These are phyloP conservation scores for Passer domesticus DNA, from an alignment of 2,113 vertebrate species.

Conservation along the genomic window DNA sequence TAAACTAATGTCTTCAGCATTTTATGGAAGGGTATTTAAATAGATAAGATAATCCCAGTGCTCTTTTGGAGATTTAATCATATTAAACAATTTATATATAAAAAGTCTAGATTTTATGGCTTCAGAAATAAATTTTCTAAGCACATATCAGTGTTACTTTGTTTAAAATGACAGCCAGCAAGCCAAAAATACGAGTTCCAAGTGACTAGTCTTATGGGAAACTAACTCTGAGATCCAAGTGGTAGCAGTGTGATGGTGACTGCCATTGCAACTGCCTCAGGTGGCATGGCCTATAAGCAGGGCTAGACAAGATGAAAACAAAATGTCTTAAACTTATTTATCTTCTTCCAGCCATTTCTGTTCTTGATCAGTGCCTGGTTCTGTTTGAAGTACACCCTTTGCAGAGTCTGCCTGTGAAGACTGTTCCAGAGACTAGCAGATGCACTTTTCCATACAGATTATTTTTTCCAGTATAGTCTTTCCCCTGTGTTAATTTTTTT, in stretches of 20 bases:
- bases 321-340: background rate
- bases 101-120: background rate
- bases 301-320: background rate
- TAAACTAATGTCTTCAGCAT: background rate
- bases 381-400: background rate
- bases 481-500: background rate
- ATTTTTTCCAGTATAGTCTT: slow-evolving; percentile 26
- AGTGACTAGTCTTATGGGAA: background rate
- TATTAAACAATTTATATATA: background rate
- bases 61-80: background rate
- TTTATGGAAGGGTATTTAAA: background rate
- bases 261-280: background rate
- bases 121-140: background rate
- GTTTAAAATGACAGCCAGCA: background rate
- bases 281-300: background rate
- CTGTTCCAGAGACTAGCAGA: slow-evolving; percentile 6
- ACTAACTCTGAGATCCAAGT: background rate
- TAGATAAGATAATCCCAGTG: background rate
- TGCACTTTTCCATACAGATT: slow-evolving; percentile 21
- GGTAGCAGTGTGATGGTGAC: background rate
- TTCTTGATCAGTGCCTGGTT: background rate
- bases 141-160: background rate
- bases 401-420: background rate
- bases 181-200: background rate
- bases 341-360: background rate